These are phyloP conservation scores for Dysdera silvatica DNA, from an alignment of 1,140 invertebrate species.

Conservation along the genomic window DNA sequence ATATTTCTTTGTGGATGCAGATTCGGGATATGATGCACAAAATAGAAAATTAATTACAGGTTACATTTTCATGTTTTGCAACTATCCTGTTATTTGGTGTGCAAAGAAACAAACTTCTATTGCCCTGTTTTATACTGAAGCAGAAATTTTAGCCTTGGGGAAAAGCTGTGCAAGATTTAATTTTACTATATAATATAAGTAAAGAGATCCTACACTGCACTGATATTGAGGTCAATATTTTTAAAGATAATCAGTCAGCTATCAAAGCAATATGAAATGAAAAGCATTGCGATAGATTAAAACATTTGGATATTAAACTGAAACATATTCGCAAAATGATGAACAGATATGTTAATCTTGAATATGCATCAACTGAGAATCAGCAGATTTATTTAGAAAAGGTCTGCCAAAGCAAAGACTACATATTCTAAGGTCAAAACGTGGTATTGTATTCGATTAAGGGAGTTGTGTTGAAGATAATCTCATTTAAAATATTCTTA, in stretches of 20 bases:
- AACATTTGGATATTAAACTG: not conserved
- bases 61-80: not conserved
- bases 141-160: not conserved
- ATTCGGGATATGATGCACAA: not conserved
- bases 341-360: not conserved
- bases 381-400: not conserved
- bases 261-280: not conserved
- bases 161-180: not conserved
- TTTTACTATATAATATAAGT: no score
- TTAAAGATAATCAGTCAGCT: conserved; percentile 3
- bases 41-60: conserved; percentile 6
- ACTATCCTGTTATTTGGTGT: not conserved
- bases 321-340: not conserved
- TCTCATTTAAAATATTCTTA: no score
- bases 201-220: not conserved
- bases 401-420: not conserved
- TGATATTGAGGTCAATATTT: not conserved
- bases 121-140: not conserved
- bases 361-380: not conserved
- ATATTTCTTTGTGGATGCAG: not conserved
- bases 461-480: no score
- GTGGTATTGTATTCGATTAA: no score
- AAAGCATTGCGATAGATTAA: conserved; percentile 2
- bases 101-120: not conserved
- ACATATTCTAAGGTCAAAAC: not conserved